Percentiles rank a stretch among this genome's conserved stretches.
Evolutionary conservation across 2,113 vertebrate species (phyloP).

Genomic region (Lucifuga dentata): DNA sequence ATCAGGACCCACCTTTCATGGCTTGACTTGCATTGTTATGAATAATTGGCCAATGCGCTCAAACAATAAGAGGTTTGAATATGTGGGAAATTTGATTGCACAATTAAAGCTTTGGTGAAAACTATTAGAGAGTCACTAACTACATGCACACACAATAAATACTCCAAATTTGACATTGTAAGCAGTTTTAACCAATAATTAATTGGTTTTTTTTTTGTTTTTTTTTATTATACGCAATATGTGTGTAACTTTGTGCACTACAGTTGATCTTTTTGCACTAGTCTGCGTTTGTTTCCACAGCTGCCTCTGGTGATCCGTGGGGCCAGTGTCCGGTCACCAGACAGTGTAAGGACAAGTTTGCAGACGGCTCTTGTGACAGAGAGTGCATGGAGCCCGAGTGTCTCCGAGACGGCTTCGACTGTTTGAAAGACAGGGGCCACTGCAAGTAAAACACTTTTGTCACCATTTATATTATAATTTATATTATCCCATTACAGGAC

Average conservation of each 20-base stretch:
- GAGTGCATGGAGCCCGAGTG: constrained; percentile 84
- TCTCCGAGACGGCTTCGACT: constrained; percentile 89
- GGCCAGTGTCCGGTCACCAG: constrained; percentile 77
- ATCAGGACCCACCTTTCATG: constrained; percentile 57
- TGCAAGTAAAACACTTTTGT: constrained; percentile 83
- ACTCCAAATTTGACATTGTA: too few species aligned
- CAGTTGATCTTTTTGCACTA: background rate
- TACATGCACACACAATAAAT: too few species aligned
- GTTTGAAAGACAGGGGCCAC: constrained; percentile 66
- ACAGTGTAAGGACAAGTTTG: constrained; percentile 85
- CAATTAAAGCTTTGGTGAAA: constrained; percentile 31
- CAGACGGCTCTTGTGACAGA: constrained; percentile 83
- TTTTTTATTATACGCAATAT: too few species aligned
- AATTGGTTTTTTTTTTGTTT: too few species aligned
- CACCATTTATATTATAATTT: background rate
- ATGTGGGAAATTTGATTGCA: constrained; percentile 19
- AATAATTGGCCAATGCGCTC: constrained; percentile 46
- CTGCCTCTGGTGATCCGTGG: constrained; percentile 84
- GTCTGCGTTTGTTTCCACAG: constrained; percentile 49
- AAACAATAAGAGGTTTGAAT: constrained; percentile 63
- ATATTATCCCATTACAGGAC: too few species aligned
- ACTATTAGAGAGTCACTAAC: too few species aligned
- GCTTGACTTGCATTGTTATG: constrained; percentile 65
- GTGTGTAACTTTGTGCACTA: background rate
- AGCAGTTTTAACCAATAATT: too few species aligned